Base-by-base conservation (phyloP, 2,797 vertebrate species). In the Cottoperca gobio region DNA sequence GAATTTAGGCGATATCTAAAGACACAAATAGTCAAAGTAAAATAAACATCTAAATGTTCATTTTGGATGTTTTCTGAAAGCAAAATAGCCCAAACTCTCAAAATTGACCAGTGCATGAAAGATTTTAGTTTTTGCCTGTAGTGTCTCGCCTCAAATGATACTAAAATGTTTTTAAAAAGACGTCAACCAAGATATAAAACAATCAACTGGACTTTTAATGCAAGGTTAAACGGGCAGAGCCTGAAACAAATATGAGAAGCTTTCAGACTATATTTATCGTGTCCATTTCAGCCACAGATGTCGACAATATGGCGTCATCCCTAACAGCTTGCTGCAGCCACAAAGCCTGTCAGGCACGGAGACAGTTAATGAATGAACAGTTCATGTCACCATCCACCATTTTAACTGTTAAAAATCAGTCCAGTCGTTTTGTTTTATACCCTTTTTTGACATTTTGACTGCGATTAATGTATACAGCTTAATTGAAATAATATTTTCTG, bases 261-360 rank as follows among this genome's bases (percentile, higher is more conserved):
- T 59, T 43, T 77, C 67, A 53, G 55, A 21, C 12, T 7, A 33
- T 40, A 13, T 58, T 76, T 37, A 73, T 80, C 62, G 49, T 66
- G 78, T 88, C 79, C 19, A 75, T 86, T 84, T 84, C 89, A 74
- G 57, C 17, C 54, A 52, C 82, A 88, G 85, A 84, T 81, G 82
- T 79, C 35, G 7, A 72, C 74, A 86, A 73, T 74, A 82, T 81
- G 77, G 67, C 24, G 1, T 43, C 71, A 61, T 65, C 64, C n/a
- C 35, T 16, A 42, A 60, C 70, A 70, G 79, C 60, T 74, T 26
- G 53, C 52, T 69, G 43, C 6, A 9, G 28, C 23, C 68, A 54
- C 57, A 63, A 61, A 58, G 19, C 19, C 37, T 54, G 17, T 42
- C 28, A 63, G 48, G 1, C 35, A 31, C 35, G 78, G 43, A 43